Evolutionary conservation across 2,888 invertebrate species (phyloP).

Genomic region (Resseliella maxima): DNA sequence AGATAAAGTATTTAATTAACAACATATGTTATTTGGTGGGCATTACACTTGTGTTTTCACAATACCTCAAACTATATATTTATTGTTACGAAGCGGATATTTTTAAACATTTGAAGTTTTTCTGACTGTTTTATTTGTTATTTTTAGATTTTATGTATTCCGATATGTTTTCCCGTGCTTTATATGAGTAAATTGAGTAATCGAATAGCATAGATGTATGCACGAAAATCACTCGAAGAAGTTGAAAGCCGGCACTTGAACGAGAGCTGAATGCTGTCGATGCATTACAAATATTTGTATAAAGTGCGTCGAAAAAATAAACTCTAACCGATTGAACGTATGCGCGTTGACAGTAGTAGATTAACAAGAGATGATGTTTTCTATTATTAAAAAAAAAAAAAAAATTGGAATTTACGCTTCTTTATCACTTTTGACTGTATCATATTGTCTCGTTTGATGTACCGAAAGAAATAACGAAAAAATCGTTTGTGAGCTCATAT

Average conservation of each 20-base stretch:
- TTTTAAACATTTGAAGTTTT: background rate
- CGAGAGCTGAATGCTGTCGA: background rate
- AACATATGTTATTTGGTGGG: no score
- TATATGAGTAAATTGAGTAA: background rate
- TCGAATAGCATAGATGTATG: background rate
- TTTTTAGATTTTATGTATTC: background rate
- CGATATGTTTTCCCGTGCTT: background rate
- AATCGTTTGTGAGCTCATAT: background rate
- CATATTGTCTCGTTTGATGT: background rate
- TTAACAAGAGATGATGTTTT: slow-evolving; percentile 22
- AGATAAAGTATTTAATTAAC: no score
- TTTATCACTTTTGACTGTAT: background rate
- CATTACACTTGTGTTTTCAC: background rate
- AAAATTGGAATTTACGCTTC: background rate
- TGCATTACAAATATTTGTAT: background rate
- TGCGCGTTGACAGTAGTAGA: background rate
- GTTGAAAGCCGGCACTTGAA: background rate
- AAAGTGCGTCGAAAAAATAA: background rate
- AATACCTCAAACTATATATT: background rate
- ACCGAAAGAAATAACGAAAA: background rate
- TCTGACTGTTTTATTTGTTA: background rate
- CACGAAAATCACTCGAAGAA: background rate
- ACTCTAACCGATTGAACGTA: background rate
- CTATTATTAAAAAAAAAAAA: slow-evolving; percentile 49
- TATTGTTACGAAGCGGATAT: background rate